Base-by-base conservation (phyloP, 2,797 vertebrate species). In the Gambusia yucatana region DNA sequence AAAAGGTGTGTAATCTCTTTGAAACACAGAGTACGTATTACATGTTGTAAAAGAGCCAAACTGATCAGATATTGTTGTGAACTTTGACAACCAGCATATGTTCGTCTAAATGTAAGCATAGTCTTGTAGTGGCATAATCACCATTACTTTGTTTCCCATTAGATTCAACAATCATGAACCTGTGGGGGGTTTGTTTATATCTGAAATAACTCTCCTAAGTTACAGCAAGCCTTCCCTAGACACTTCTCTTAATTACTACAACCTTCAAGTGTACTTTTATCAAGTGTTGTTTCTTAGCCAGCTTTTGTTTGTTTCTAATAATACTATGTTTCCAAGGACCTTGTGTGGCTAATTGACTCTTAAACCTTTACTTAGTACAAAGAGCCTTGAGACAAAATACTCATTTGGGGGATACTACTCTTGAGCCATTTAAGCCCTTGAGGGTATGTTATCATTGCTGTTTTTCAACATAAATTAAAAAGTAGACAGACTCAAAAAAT, bases 241-340 rank as follows among this genome's bases (percentile, higher is more conserved):
- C 73, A 48, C 22, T 48, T 78, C 50, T 78, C 82, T 78, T 91
- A 92, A 92, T 94, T 90, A 89, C 89, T 73, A 61, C 36, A 77
- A 46, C 73, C 73, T 84, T 81, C 22, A 14, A 71, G 52, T 75
- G 70, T 16, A 77, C 82, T 77, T 83, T 81, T 76, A 77, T 81
- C 44, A 59, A 84, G 82, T 82, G 74, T 85, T 65, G 79, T 81
- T 87, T 88, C 91, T 91, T 20, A 17, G 79, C 87, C 85, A 87
- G 78, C 88, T 33, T 83, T 74, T 94, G 92, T 95, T 95, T 95
- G 91, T 85, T 86, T 91, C 92, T 92, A 92, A 91, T 86, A 89
- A 80, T 90, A 84, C 6, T n/a, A 75, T 65, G 92, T 92, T 87
- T 92, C 92, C 82, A 90, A 90, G 87, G 84, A 76, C 87, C 81